Conservation (phyloP, 2,797 vertebrate genomes). For the Pantherophis alleghaniensis region DNA sequence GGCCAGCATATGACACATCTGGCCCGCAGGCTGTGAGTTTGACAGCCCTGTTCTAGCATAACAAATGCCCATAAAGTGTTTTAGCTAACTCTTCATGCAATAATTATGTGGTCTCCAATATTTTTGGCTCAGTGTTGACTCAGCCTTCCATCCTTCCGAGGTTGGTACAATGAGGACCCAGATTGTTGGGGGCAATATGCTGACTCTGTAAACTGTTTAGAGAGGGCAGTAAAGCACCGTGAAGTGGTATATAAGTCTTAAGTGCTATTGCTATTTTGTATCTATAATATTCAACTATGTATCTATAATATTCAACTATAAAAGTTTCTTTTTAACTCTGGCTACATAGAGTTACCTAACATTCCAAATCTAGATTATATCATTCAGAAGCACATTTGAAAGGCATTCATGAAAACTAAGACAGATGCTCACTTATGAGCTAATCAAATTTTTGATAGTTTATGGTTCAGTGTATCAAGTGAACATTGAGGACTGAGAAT, state of each 20-base stretch:
- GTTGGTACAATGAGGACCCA: neutral
- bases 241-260: neutral
- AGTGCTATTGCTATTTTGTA: neutral
- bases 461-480: neutral
- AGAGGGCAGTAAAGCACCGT: neutral
- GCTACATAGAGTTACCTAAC: neutral
- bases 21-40: rapidly evolving
- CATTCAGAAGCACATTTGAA: neutral
- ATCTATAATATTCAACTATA: neutral
- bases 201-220: neutral
- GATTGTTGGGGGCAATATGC: neutral
- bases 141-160: neutral
- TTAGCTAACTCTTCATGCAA: neutral
- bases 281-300: neutral
- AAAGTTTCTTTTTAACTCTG: neutral
- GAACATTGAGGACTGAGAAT: neutral
- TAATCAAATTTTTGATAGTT: neutral
- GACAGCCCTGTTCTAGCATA: neutral
- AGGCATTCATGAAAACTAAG: neutral
- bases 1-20: too few relatives aligned
- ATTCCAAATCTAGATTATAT: neutral
- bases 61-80: neutral
- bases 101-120: neutral
- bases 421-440: neutral
- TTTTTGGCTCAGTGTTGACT: neutral